A percentile compares a stretch with the other conserved stretches of the same genome.
phyloP scores from a whole-genome alignment of 37 sponge, comb jelly and placozoan genomes.

The Amphimedon queenslandica region DNA sequence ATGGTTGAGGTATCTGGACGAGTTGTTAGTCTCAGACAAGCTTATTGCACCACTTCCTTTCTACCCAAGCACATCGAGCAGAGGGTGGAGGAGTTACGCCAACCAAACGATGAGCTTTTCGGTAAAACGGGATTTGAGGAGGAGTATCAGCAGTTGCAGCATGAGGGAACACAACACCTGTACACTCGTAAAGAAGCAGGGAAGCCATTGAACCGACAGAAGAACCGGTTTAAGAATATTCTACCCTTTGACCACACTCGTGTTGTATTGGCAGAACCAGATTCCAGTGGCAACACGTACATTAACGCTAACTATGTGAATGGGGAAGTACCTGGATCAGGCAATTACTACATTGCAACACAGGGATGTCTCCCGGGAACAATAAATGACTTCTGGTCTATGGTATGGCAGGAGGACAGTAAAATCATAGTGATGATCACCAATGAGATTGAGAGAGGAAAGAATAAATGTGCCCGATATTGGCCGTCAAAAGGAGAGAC shows the following conservation, averaged over 20 bases:
- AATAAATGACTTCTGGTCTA: too few species aligned
- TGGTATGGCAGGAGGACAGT: too few species aligned
- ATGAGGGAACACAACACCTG: too few species aligned
- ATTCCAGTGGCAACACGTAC: too few species aligned
- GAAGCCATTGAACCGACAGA: too few species aligned
- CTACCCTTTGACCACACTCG: too few species aligned
- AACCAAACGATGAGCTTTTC: slow-evolving; percentile 13
- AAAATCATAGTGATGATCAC: slow-evolving; percentile 84
- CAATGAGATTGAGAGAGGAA: slow-evolving; percentile 74
- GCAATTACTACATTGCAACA: not conserved
- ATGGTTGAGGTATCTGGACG: slow-evolving; percentile 72
- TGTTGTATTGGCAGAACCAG: too few species aligned
- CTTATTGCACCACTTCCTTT: slow-evolving; percentile 54
- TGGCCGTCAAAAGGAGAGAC: slow-evolving; percentile 60
- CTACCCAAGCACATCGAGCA: slow-evolving; percentile 23
- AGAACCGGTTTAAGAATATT: too few species aligned
- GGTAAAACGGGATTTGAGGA: slow-evolving; percentile 80
- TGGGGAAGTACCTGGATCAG: not conserved
- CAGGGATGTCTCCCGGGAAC: too few species aligned
- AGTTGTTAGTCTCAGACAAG: slow-evolving; percentile 33
- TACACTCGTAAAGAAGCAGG: too few species aligned
- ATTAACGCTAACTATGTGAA: slow-evolving; percentile 40
- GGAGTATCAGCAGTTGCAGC: slow-evolving; percentile 78
- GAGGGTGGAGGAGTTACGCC: slow-evolving; percentile 33
- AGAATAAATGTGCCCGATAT: slow-evolving; percentile 76